Evolutionary conservation across 2,797 vertebrate species (phyloP).

Genomic region (Crypturellus tataupa): DNA sequence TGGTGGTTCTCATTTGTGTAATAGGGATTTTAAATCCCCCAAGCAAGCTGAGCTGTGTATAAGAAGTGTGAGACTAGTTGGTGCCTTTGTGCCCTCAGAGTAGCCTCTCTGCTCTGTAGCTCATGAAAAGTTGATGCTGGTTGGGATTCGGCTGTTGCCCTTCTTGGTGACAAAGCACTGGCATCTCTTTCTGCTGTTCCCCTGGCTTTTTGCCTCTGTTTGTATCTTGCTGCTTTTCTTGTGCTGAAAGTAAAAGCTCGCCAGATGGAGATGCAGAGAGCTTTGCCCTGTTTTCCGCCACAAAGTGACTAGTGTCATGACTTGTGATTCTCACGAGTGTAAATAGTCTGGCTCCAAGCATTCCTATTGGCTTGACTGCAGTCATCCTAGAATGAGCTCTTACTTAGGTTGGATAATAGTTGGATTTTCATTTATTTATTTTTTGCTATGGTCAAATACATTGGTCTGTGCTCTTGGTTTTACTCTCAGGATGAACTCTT

Average conservation of each 20-base stretch:
- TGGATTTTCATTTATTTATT: no score
- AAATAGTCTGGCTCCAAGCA: neutral
- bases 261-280: neutral
- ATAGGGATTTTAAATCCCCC: constrained; percentile 5
- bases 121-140: neutral
- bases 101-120: neutral
- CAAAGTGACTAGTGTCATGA: neutral
- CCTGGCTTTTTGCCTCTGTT: neutral
- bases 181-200: neutral
- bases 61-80: neutral
- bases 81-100: constrained; percentile 5
- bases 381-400: neutral
- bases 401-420: neutral
- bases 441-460: neutral
- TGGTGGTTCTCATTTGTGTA: constrained; percentile 36
- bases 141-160: neutral
- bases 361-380: neutral
- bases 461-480: neutral
- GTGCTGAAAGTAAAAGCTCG: neutral
- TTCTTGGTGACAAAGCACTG: neutral
- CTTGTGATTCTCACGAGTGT: neutral
- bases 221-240: neutral
- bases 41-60: neutral
- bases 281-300: neutral
- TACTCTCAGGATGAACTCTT: constrained; percentile 21